These are phyloP conservation scores for Tor tambroides DNA, from an alignment of 2,113 vertebrate species.

Conservation along the genomic window DNA sequence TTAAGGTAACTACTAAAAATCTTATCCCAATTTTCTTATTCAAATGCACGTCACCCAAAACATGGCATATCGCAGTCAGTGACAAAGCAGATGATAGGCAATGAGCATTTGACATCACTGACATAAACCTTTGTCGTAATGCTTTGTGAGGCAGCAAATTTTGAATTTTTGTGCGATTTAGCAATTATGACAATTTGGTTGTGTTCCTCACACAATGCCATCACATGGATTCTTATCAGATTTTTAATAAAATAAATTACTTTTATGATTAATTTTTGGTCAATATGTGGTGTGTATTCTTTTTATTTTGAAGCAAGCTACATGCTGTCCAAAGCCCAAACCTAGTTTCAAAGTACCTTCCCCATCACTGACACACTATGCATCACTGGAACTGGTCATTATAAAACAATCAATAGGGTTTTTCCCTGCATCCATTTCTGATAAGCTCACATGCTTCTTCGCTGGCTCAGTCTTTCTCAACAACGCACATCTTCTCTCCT, in stretches of 20 bases:
- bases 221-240: neutral
- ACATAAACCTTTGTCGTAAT: neutral
- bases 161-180: too few species aligned
- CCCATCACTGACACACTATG: neutral
- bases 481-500: neutral
- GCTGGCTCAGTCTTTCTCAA: neutral
- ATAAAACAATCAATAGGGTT: slow-evolving; percentile 8
- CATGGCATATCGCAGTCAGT: too few species aligned
- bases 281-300: neutral
- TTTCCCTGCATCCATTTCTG: neutral
- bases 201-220: neutral
- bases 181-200: neutral
- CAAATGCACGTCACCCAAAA: too few species aligned
- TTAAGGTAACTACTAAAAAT: neutral
- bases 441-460: slow-evolving; percentile 12
- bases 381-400: neutral
- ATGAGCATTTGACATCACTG: neutral
- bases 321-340: neutral
- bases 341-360: neutral
- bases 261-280: neutral
- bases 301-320: neutral
- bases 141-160: too few species aligned
- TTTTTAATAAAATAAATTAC: neutral
- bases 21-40: too few species aligned
- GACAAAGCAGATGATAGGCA: neutral